Base-by-base conservation (phyloP, 2,797 vertebrate genomes). In the Bradypodion pumilum region DNA sequence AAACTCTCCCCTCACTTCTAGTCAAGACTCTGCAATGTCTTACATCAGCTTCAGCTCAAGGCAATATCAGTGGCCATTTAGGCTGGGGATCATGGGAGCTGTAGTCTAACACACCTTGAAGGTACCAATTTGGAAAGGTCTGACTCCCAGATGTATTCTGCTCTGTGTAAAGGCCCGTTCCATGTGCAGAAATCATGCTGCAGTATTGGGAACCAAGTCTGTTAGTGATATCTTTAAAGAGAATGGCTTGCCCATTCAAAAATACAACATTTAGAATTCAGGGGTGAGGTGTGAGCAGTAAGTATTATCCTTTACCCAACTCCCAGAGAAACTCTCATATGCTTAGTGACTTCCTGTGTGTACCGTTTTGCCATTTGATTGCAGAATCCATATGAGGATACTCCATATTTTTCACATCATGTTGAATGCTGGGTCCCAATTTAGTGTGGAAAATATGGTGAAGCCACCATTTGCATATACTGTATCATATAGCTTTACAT, bases 391-490 rank as follows among this genome's bases (percentile, higher is more conserved):
- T 15, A 72, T 42, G 3, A 9, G 70, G 23, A 59, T 81, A 40
- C 6, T 49, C 37, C 63, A 59, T 16, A 9, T 76, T 69, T 83
- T 69, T 21, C 74, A 42, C 35, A 21, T 44, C 59, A 35, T 59
- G 29, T 29, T 59, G 74, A 27, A 83, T 60, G 27, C 37, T 56
- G 12, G 21, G 42, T 19, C 52, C n/a, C 9, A 9, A 63, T 19
- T 56, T 76, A 76, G 76, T 42, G 73, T 83, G 73, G 46, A 82
- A 82, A 82, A 82, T 60, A 75, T 65, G 70, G 59, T 29, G 46
- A n/a, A 56, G 32, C 19, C 25, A 68, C 60, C 42, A 49, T 63
- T 49, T 35, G 27, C 62, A 35, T 16, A 35, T 40, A n/a, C n/a
- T n/a, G n/a, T n/a, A 13, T 62, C 37, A 46, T 52, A 62, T n/a